Evolutionary conservation across 2,888 invertebrate genomes (phyloP).

Genomic region (Megalurothrips usitatus): DNA sequence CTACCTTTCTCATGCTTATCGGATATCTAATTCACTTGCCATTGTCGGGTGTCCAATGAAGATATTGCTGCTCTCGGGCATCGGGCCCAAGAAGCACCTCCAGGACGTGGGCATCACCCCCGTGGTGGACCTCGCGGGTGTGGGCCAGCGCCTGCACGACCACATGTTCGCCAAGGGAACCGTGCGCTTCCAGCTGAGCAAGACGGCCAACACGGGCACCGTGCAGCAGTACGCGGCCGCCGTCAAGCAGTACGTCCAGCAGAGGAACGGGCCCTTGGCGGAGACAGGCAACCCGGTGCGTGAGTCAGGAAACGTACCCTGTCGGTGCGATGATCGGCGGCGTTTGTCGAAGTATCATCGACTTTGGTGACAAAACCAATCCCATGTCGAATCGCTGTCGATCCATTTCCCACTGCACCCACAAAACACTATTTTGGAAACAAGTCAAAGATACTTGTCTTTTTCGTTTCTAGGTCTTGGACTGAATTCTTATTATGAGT

Average conservation of each 20-base stretch:
- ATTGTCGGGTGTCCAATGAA: not conserved
- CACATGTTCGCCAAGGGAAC: not conserved
- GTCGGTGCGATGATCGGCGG: too few species aligned
- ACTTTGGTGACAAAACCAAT: too few species aligned
- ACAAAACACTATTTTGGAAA: too few species aligned
- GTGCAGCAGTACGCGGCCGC: not conserved
- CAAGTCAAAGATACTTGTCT: too few species aligned
- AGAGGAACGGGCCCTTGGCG: not conserved
- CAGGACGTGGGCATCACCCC: not conserved
- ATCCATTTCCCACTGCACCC: too few species aligned
- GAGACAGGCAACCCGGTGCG: not conserved
- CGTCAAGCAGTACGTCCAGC: not conserved
- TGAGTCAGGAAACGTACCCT: too few species aligned
- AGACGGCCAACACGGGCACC: not conserved
- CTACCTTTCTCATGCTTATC: too few species aligned
- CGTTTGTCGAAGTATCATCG: too few species aligned
- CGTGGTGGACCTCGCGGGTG: not conserved
- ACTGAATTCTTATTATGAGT: too few species aligned
- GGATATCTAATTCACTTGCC: too few species aligned
- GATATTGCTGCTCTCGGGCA: not conserved
- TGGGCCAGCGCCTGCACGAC: constrained; percentile 1
- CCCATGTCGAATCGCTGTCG: too few species aligned
- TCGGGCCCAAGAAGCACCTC: not conserved
- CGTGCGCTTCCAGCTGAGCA: not conserved
- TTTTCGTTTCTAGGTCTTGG: too few species aligned